phyloP scores from a whole-genome alignment of 2,888 invertebrate species.

The Mimachlamys varia region DNA sequence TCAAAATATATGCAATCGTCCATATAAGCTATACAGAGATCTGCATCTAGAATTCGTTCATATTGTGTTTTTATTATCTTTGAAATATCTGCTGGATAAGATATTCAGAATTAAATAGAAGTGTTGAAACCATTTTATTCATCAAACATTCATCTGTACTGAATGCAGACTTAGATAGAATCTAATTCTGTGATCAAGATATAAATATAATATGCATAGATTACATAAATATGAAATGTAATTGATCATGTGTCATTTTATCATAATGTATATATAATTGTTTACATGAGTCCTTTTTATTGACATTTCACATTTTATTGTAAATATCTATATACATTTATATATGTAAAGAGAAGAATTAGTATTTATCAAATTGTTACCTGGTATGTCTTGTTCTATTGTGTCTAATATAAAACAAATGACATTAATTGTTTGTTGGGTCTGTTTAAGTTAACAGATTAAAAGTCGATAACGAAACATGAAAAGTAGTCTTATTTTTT shows the following conservation, averaged over 20 bases:
- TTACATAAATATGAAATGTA: neutral
- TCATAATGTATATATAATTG: neutral
- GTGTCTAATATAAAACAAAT: constrained; percentile 16
- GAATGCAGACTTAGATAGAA: neutral
- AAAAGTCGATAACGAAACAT: neutral
- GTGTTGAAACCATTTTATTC: neutral
- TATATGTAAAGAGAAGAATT: constrained; percentile 19
- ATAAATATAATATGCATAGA: neutral
- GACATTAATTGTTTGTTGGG: neutral
- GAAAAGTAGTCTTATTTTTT: neutral
- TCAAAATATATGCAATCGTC: too few relatives aligned
- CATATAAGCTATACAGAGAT: too few relatives aligned
- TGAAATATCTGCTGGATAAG: neutral
- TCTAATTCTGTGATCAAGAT: neutral
- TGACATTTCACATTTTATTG: constrained; percentile 23
- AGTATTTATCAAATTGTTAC: constrained; percentile 24
- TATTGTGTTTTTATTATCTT: too few relatives aligned
- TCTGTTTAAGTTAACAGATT: constrained; percentile 7
- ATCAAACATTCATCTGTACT: neutral
- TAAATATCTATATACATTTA: constrained; percentile 13
- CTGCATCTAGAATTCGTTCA: too few relatives aligned
- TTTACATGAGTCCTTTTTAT: neutral
- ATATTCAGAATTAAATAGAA: neutral
- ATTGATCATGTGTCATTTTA: neutral
- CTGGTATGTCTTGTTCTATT: neutral